Base-by-base conservation (phyloP, 2,113 vertebrate species). In the Eulemur rufifrons region DNA sequence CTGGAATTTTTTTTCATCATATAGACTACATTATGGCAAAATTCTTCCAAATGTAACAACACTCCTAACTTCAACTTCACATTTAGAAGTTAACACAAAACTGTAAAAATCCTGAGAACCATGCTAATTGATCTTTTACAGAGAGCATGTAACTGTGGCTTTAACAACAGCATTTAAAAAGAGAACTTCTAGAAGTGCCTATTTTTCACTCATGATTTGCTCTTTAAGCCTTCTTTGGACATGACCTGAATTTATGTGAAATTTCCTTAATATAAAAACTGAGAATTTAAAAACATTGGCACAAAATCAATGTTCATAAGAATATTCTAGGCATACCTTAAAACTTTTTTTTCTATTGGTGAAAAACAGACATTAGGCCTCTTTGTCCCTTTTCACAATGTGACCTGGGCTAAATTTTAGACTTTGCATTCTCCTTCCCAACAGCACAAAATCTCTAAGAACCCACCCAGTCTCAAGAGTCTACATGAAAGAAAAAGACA, bases 51-150 rank as follows among this genome's bases (percentile, higher is more conserved):
- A 81, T 71, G 37, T 47, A 81, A 86, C 52, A 89, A 54, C 20
- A 89, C 86, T 71, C 47, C 73, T n/a, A 92, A 80, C 17, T 91
- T 93, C 15, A 29, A 89, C 37, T 59, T 93, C 77, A 66, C 77
- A 93, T 95, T 96, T 84, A 86, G 42, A 89, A 68, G 42, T 23
- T 96, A 82, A 86, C 61, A 83, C 8, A 86, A 52, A 94, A 86
- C 64, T 54, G 93, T 61, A 95, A 81, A 63, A 94, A 89, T 63
- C 39, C 17, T 74, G 50, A 32, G 76, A 39, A 88, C 83, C 81
- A 34, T 69, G 50, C 69, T 89, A 92, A 97, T 80, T 71, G 93
- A 92, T 81, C 76, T 96, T 97, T 94, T 87, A 78, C 27, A 63
- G 74, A 80, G 23, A 95, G 69, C 80, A 76, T 50, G 8, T 56